phyloP scores from a whole-genome alignment of 2,113 vertebrate species.

The Pluvianellus socialis region DNA sequence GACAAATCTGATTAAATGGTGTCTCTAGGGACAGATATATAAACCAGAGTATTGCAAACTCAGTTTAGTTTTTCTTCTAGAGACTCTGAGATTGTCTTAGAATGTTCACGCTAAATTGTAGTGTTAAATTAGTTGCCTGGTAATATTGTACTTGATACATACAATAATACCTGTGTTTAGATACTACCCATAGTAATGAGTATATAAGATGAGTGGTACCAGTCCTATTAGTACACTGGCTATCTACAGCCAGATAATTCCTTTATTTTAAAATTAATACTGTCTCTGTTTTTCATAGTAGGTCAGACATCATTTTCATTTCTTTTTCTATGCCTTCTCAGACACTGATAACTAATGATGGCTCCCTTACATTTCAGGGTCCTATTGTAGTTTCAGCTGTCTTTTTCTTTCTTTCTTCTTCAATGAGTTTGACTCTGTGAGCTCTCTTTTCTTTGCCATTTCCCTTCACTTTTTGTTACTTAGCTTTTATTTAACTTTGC shows the following conservation, averaged over 20 bases:
- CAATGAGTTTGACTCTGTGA: background rate
- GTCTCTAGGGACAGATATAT: background rate
- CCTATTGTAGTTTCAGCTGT: background rate
- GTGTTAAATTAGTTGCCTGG: background rate
- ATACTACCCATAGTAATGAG: background rate
- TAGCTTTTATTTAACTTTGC: conserved; percentile 17
- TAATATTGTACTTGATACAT: background rate
- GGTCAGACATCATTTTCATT: conserved; percentile 20
- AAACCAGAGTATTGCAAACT: background rate
- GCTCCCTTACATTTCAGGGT: background rate
- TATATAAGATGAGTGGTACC: background rate
- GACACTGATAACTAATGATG: background rate
- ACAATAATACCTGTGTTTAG: background rate
- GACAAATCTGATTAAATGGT: background rate
- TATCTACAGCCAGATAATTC: background rate
- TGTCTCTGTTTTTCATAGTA: background rate
- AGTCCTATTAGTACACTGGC: background rate
- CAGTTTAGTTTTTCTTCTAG: background rate
- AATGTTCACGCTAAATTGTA: background rate
- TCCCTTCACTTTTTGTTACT: background rate
- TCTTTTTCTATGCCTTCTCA: background rate
- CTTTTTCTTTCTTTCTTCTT: background rate
- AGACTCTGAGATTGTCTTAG: background rate
- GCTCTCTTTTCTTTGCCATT: background rate
- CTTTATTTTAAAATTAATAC: background rate